Conservation (phyloP, 2,888 invertebrate genomes). For the Chymomyza procnemis region DNA sequence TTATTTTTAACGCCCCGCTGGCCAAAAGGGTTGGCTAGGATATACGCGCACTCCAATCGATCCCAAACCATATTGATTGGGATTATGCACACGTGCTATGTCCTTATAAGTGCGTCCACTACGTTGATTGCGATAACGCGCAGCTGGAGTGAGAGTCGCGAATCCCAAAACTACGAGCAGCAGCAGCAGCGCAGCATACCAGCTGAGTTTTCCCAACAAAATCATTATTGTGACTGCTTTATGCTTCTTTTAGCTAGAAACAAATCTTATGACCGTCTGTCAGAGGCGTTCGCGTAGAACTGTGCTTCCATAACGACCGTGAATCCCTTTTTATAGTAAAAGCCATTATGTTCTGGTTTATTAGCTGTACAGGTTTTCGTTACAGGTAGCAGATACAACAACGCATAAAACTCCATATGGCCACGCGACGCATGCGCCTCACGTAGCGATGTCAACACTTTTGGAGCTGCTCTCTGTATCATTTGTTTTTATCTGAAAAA, state of each 20-base stretch:
- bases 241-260: neutral
- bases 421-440: slow-evolving; percentile 41
- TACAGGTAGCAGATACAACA: slow-evolving; percentile 13
- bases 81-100: slow-evolving; percentile 84
- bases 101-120: slow-evolving; percentile 82
- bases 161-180: slow-evolving; percentile 23
- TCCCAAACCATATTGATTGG: slow-evolving; percentile 81
- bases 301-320: slow-evolving; percentile 29
- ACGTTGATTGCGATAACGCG: slow-evolving; percentile 14
- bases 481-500: slow-evolving; percentile 35
- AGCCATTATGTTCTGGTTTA: slow-evolving; percentile 17
- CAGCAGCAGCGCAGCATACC: slow-evolving; percentile 31
- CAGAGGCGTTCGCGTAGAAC: slow-evolving; percentile 28
- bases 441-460: slow-evolving; percentile 42
- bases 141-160: slow-evolving; percentile 20
- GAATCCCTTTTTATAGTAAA: slow-evolving; percentile 48
- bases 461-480: slow-evolving; percentile 18
- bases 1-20: slow-evolving; percentile 28
- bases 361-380: slow-evolving; percentile 50
- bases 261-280: neutral
- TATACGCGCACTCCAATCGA: slow-evolving; percentile 71
- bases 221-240: neutral
- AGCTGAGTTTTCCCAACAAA: slow-evolving; percentile 18
- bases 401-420: neutral
- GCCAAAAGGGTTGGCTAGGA: slow-evolving; percentile 82